phyloP scores from a whole-genome alignment of 2,888 invertebrate genomes.

The Incurvaria masculella region DNA sequence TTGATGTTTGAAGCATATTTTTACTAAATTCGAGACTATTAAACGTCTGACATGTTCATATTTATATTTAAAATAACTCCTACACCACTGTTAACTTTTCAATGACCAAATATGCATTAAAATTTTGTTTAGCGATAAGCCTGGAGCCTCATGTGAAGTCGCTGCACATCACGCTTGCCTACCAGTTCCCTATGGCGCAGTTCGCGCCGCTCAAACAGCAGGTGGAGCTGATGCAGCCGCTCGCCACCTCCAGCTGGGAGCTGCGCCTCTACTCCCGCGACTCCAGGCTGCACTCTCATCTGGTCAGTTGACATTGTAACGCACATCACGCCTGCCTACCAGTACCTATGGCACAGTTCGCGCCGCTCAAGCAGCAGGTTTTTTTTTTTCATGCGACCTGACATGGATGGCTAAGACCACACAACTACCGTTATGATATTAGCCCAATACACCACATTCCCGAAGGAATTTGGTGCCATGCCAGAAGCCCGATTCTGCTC shows the following conservation, averaged over 20 bases:
- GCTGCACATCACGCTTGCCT: constrained; percentile 83
- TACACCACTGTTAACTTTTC: constrained; percentile 3
- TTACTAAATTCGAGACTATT: too few species aligned
- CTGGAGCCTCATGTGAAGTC: constrained; percentile 82
- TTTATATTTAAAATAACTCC: too few species aligned
- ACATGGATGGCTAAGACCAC: too few species aligned
- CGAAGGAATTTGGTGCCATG: too few species aligned
- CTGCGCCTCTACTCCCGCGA: constrained; percentile 85
- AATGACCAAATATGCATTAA: constrained; percentile 15
- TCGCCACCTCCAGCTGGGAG: constrained; percentile 74
- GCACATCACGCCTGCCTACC: constrained; percentile 86
- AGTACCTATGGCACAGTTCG: constrained; percentile 73
- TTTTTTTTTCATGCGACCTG: background rate
- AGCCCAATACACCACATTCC: too few species aligned
- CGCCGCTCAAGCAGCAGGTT: constrained; percentile 20
- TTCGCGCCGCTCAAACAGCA: constrained; percentile 69
- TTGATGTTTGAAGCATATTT: too few species aligned
- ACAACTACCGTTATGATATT: too few species aligned
- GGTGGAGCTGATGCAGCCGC: constrained; percentile 68
- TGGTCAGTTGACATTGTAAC: constrained; percentile 20
- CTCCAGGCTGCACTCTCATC: constrained; percentile 68
- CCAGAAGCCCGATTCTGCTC: too few species aligned
- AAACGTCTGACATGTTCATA: too few species aligned
- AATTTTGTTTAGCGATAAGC: constrained; percentile 57
- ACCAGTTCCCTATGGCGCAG: constrained; percentile 75